Evolutionary conservation across 2,113 vertebrate genomes (phyloP), one percentile per base, ranked within the genome.

Genomic region (Macrotus californicus): DNA sequence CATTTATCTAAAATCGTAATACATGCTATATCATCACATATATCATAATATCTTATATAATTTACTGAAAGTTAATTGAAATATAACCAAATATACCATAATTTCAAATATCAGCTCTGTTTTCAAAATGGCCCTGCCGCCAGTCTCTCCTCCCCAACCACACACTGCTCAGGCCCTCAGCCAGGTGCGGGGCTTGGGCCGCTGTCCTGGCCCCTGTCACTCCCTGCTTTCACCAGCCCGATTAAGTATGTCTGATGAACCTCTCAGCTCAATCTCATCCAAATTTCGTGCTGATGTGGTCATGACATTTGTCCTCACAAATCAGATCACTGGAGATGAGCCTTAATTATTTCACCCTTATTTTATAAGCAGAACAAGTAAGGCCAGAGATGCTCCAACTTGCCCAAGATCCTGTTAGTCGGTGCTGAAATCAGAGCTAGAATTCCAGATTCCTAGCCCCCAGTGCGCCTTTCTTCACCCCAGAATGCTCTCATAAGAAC

Each of bases 221-320:
- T 24, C 13, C 50, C 39, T 15, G 56, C 72, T 75, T 80, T 94
- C 56, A 76, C 29, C 36, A 24, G 21, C 86, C 64, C n/a, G 2
- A 46, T 34, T 61, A 59, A 70, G 6, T 34, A 39, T 64, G 36
- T 92, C 72, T 56, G 59, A 82, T 61, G 12, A n/a, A 8, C 26
- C 72, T 92, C 81, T 94, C 54, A n/a, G n/a, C 34, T 56, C 39
- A 34, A 0, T 21, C 36, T 84, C 87, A 61, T 41, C 66, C 66
- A 70, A 46, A 96, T 97, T 96, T 93, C 52, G 76, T 75, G 82
- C 88, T 29, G 34, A 93, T 95, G 95, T 83, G 73, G 73, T 97
- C 94, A 97, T 88, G 36, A 75, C 75, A 91, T 80, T 79, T 82
- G 80, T 94, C 56, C 73, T 95, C 92, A 96, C 67, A 94, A 52